Evolutionary conservation across 1,140 invertebrate species (phyloP), one percentile per base, ranked within the genome.

Genomic region (Oscheius sp.): DNA sequence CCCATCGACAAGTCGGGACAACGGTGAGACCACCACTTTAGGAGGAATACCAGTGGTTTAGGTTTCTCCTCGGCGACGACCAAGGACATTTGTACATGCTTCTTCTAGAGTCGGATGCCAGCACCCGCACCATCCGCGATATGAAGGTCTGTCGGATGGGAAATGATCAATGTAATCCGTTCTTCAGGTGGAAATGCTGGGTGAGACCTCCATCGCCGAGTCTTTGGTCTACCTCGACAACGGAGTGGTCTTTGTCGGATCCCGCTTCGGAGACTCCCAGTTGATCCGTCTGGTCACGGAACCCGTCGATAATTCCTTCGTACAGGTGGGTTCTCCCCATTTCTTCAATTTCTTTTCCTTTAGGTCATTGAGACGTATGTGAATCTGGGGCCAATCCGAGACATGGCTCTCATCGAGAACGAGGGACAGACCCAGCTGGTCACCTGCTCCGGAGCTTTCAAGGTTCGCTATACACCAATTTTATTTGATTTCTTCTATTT

Each of bases 211-310:
- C 18, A 96, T 97, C 76, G 94, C 96, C 2, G 95, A 98, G 86
- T 95, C 93, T 82, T 91, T 99, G 82, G 97, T 94, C n/a, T 99
- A 99, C 84, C 87, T 99, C 58, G 96, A 99, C 84, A 99, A 99
- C 87, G 94, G 94, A 46, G 95, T 99, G 29, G 91, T 99, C 59
- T 99, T 95, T 85, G 90, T 99, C 79, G 96, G 96, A 0, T 97
- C 95, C 0, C 89, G 94, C 26, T 87, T 99, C 28, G 96, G 96
- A 0, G 96, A 99, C 86, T 97, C 94, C 0, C 95, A 98, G 75
- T 86, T 99, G 2, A 90, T 99, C 0, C 93, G 94, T 81, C 87
- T 99, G 38, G 93, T 91, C 78, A 90, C 91, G 2, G 90, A 91
- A 76, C 87, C 91, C 0, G 92, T 93, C 81, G 91, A 91, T 13